Evolutionary conservation across 2,113 vertebrate genomes (phyloP), one percentile per base, ranked within the genome.

Genomic region (Microtus pennsylvanicus): DNA sequence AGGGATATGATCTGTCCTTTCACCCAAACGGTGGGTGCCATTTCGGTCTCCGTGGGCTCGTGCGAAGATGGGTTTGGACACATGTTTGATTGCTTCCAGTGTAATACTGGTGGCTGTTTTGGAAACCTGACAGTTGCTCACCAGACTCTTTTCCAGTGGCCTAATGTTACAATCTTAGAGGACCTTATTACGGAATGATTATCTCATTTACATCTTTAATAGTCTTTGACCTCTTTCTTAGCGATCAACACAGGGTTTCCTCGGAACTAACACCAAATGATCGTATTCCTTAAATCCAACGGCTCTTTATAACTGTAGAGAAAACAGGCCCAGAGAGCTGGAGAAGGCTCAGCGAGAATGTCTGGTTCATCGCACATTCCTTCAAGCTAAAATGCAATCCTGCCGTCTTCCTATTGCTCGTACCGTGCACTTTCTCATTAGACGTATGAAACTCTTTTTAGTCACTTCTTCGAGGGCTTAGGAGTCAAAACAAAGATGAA

Each of bases 101-200:
- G 89, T 77, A 96, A 92, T 45, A 47, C 90, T 47, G 81, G 92
- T 89, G 13, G 88, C 93, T 97, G 87, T 96, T 94, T 96, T 97
- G 85, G 95, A 96, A 94, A 87, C 61, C 61, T 94, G 77, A 95
- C 92, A 94, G 90, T 94, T 94, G 96, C 77, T 92, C 42, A 28
- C 92, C 88, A 95, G 93, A 90, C 94, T 96, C 96, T 92, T 97
- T 94, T 90, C 92, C 82, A 58, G 90, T 92, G 94, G 72, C 65
- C 67, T 92, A 94, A 86, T 58, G 35, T 81, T 92, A 90, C 4
- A 50, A 83, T 70, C 83, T 95, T 82, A 90, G 82, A 96, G 89
- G 92, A 93, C 85, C 45, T 88, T 90, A 93, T 42, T 90, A 92
- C 94, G 74, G 35, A 92, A 89, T 67, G n/a, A 87, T 97, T 67